Percentiles rank a stretch among this genome's conserved stretches.
Evolutionary conservation across 2,113 vertebrate species (phyloP).

Genomic region (Prunella himalayana): DNA sequence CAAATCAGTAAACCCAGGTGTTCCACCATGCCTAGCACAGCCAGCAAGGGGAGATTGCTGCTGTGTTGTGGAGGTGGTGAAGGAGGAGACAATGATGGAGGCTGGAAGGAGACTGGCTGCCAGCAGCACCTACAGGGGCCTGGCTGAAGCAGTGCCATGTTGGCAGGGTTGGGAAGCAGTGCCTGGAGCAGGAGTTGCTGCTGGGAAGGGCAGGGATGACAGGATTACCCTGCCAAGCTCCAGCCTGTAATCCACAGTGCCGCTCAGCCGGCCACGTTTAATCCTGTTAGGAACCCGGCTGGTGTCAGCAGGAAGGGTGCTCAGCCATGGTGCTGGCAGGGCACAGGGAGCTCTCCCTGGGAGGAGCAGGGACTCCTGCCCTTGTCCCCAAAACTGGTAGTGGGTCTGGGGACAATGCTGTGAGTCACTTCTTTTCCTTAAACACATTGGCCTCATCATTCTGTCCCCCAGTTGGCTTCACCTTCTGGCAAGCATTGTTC

Average conservation of each 20-base stretch:
- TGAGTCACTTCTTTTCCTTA: not conserved
- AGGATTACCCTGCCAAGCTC: constrained; percentile 25
- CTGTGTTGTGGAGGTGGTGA: not conserved
- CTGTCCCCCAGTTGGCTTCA: not conserved
- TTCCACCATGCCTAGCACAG: fast-evolving
- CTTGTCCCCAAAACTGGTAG: not conserved
- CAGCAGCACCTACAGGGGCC: fast-evolving
- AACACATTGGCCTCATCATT: fast-evolving
- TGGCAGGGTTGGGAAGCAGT: fast-evolving
- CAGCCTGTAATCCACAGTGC: not conserved
- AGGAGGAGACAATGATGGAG: not conserved
- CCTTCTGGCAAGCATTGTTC: not conserved
- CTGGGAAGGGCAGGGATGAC: constrained; percentile 36
- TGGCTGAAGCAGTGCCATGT: not conserved
- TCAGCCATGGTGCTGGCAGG: fast-evolving
- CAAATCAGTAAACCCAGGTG: not conserved
- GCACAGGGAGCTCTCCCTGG: not conserved
- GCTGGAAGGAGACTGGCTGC: not conserved
- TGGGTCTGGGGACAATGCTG: not conserved
- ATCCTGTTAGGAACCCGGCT: not conserved
- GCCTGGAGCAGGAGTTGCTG: not conserved
- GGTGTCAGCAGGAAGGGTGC: not conserved
- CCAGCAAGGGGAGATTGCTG: fast-evolving
- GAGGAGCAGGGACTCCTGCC: not conserved
- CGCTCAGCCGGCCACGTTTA: not conserved